Base-by-base conservation (phyloP, 2,113 vertebrate genomes). In the Taurulus bubalis region DNA sequence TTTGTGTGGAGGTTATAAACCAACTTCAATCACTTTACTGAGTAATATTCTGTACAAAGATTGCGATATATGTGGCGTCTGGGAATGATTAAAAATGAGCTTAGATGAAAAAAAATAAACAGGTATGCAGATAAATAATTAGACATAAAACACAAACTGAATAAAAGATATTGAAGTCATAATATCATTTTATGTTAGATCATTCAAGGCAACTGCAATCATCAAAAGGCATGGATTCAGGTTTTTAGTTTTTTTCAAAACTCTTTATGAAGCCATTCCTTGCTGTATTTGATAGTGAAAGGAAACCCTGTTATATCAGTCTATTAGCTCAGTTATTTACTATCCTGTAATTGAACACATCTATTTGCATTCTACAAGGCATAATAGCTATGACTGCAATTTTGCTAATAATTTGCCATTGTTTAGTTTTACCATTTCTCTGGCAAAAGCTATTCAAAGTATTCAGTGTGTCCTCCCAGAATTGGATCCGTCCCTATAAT, bases 1-100 rank as follows among this genome's bases (percentile, higher is more conserved):
- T 78, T 58, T n/a, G 59, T 12, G 24, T 34, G 0, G 12, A 81
- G 66, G 67, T 72, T 59, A 85, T 42, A 77, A 74, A 70, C 12
- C 72, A 74, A 38, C 40, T 83, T 80, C 69, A 71, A 62, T 77
- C 69, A 42, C 3, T 75, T 67, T 53, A 60, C 14, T 3, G 3
- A 70, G 24, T 40, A 63, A 68, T 76, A 49, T 76, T 76, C 34
- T 83, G 62, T 24, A 40, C 42, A 75, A 63, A 60, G 58, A 55
- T n/a, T 24, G 34, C 36, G n/a, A 49, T 32, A 63, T 34, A 7
- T 47, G 24, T 51, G 68, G 65, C 42, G 55, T 42, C 64, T 40
- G n/a, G 6, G 15, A 24, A 40, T 34, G 51, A 75, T 82, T 80
- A 71, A 77, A 63, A 77, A 59, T 7, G 3, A 11, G 26, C 6